A percentile compares a stretch with the other conserved stretches of the same genome.
These are phyloP conservation scores for Entomobrya proxima DNA, from an alignment of 2,888 invertebrate species.

Conservation along the genomic window DNA sequence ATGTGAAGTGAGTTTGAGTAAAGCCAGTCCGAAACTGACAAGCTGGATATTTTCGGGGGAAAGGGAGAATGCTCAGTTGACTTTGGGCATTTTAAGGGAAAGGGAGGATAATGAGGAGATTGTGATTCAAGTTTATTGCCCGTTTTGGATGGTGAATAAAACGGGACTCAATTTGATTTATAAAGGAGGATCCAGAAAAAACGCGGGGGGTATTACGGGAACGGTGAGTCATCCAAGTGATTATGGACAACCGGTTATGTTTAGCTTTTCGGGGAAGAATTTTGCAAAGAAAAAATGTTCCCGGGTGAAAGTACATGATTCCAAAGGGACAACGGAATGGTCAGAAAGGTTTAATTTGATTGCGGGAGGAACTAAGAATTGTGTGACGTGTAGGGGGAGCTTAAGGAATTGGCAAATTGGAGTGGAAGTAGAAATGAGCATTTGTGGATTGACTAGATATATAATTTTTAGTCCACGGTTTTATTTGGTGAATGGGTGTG, in stretches of 20 bases:
- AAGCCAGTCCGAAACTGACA: slow-evolving; percentile 84
- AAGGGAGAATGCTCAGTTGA: slow-evolving; percentile 85
- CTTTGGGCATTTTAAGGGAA: slow-evolving; percentile 87
- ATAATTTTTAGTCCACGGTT: slow-evolving; percentile 97
- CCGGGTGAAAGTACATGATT: slow-evolving; percentile 83
- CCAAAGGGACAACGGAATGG: slow-evolving; percentile 86
- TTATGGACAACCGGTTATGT: slow-evolving; percentile 90
- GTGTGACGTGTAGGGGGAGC: slow-evolving; percentile 85
- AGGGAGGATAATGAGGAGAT: slow-evolving; percentile 83
- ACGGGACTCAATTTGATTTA: slow-evolving; percentile 92
- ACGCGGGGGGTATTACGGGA: slow-evolving; percentile 81
- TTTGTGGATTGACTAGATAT: slow-evolving; percentile 95
- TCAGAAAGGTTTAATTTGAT: slow-evolving; percentile 98
- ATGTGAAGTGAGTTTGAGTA: slow-evolving; percentile 85
- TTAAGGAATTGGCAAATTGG: slow-evolving; percentile 84
- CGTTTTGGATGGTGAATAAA: slow-evolving; percentile 99
- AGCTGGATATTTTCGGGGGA: slow-evolving; percentile 93
- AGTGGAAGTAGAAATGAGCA: slow-evolving; percentile 92
- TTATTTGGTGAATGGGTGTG: slow-evolving; percentile 91
- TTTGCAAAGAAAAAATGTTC: slow-evolving; percentile 97
- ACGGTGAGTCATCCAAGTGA: slow-evolving; percentile 89
- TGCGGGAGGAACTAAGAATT: slow-evolving; percentile 97
- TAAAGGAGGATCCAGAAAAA: slow-evolving; percentile 84
- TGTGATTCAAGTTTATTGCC: slow-evolving; percentile 89
- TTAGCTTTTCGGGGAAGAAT: slow-evolving; percentile 93